phyloP scores from a whole-genome alignment of 1,140 invertebrate species.

The Cataglyphis hispanica region DNA sequence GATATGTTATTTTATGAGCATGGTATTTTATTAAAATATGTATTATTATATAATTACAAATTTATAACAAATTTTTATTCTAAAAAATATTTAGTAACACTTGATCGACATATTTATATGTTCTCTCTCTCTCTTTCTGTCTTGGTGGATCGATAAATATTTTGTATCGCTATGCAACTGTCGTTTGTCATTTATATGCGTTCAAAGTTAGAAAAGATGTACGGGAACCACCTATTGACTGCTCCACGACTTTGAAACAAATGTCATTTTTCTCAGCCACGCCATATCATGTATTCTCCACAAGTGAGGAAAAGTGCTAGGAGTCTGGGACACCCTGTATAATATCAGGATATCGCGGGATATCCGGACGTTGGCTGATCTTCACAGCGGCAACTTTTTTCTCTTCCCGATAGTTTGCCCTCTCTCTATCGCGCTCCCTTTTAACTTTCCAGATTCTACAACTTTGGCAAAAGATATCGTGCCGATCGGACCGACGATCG shows the following conservation, averaged over 20 bases:
- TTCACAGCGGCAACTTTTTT: constrained; percentile 53
- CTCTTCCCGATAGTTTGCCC: constrained; percentile 12
- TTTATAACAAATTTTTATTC: background rate
- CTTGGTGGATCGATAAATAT: background rate
- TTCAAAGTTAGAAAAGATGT: constrained; percentile 11
- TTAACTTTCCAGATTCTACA: constrained; percentile 33
- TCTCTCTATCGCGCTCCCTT: constrained; percentile 16
- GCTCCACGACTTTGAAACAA: constrained; percentile 44
- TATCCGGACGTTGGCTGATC: constrained; percentile 16
- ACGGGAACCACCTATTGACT: constrained; percentile 5
- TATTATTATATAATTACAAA: background rate
- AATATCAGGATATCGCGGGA: constrained; percentile 14
- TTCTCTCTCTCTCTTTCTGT: background rate
- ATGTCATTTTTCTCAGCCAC: constrained; percentile 44
- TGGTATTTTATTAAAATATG: background rate
- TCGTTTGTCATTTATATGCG: constrained; percentile 56
- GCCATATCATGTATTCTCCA: background rate
- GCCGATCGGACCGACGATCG: constrained; percentile 43
- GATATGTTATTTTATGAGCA: background rate
- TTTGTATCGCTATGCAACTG: background rate
- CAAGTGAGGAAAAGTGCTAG: background rate
- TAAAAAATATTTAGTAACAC: background rate
- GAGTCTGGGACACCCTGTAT: background rate
- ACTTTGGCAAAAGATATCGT: constrained; percentile 41
- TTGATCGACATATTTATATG: background rate